Base-by-base conservation (phyloP, 2,797 vertebrate genomes). In the Limosa lapponica region DNA sequence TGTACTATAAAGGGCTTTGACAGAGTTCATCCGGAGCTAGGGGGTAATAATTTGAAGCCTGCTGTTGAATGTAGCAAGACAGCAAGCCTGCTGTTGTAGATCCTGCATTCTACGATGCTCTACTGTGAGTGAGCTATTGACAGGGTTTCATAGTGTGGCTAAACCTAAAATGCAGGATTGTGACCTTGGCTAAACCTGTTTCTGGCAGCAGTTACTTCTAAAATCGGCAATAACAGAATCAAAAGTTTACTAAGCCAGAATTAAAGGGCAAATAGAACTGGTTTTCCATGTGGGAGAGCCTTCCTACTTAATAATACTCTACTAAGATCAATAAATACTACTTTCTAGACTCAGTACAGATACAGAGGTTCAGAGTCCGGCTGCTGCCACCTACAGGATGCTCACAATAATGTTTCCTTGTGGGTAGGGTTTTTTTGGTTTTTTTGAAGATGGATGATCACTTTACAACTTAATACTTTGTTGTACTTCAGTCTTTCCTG, bases 351-450 rank as follows among this genome's bases (percentile, higher is more conserved):
- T 17, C 4, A 2, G 1, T 10, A 24, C 27, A 28, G 37, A 20
- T 8, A 32, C 3, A 19, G 24, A 28, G 44, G 13, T 18, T 80
- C 17, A 4, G 8, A 73, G 41, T 23, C 43, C 8, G 58, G 17
- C 70, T 95, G 93, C 89, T 94, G 95, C 93, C 91, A 87, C 77
- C 94, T 77, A 34, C 46, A 83, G 91, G 87, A 49, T 9, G 54
- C 37, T 93, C 65, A 34, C 30, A 13, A 34, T 4, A 57, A 30
- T 11, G 43, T 23, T 10, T 39, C 27, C 51, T 39, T 17, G 27
- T 3, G 10, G 44, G 22, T 14, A 36, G 16, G 15, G 4, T 25
- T 25, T 24, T 41, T 30, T 22, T 15, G n/a, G n/a, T n/a, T n/a
- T 22, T 61, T 54, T 37, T 32, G 7, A 28, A 75, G 24, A 44